These are phyloP conservation scores for Agrenia bidenticulata DNA, from an alignment of 2,888 invertebrate genomes.

Conservation along the genomic window DNA sequence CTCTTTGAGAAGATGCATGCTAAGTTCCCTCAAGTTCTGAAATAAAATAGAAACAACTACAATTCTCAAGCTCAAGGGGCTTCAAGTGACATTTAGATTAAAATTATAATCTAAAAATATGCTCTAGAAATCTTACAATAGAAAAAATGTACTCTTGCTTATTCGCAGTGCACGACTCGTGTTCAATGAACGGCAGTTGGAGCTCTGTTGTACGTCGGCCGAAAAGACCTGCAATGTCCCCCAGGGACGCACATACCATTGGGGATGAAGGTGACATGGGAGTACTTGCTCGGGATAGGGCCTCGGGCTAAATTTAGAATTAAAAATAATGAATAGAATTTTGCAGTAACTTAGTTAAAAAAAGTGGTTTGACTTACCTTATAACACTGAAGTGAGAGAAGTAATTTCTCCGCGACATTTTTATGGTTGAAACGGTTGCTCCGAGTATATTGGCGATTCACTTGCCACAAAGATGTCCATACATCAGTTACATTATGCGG, in stretches of 20 bases:
- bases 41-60: slow-evolving; percentile 24
- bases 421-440: slow-evolving; percentile 58
- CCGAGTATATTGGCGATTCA: slow-evolving; percentile 29
- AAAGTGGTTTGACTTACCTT: slow-evolving; percentile 60
- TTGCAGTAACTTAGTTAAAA: not conserved
- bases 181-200: slow-evolving; percentile 73
- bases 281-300: slow-evolving; percentile 78
- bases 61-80: too few species aligned
- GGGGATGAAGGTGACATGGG: slow-evolving; percentile 75
- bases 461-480: slow-evolving; percentile 50
- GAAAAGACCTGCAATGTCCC: slow-evolving; percentile 60
- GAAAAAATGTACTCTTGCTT: slow-evolving; percentile 86
- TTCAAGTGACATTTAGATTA: too few species aligned
- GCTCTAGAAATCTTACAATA: slow-evolving; percentile 63
- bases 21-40: slow-evolving; percentile 80
- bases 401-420: slow-evolving; percentile 73
- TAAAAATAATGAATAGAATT: not conserved
- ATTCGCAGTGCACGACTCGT: slow-evolving; percentile 82
- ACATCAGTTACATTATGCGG: slow-evolving; percentile 55
- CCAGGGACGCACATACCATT: slow-evolving; percentile 57
- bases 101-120: not conserved
- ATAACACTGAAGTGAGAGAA: slow-evolving; percentile 79
- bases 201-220: slow-evolving; percentile 56
- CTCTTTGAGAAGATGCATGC: slow-evolving; percentile 76
- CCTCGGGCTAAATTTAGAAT: slow-evolving; percentile 67